Conservation (phyloP, 1,140 invertebrate species). For the Leguminivora glycinivorella region DNA sequence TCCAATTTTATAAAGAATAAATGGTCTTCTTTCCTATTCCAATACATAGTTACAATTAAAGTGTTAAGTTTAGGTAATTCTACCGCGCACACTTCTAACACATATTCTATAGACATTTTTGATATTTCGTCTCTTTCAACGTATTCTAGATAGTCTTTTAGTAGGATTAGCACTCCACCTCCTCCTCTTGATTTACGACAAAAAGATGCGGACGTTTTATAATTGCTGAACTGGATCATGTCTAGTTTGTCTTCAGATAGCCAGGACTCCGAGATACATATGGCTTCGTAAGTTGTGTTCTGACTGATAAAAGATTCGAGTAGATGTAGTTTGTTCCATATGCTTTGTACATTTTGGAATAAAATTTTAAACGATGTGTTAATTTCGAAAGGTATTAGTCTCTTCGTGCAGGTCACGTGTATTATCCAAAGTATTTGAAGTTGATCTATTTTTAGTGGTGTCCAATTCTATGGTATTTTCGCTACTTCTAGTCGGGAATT, state of each 20-base stretch:
- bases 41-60: constrained; percentile 15
- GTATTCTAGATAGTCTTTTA: constrained; percentile 8
- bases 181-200: constrained; percentile 1
- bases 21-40: constrained; percentile 25
- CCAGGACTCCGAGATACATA: constrained; percentile 24
- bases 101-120: constrained; percentile 24
- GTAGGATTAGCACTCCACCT: constrained; percentile 18
- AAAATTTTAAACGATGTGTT: background rate
- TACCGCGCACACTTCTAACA: constrained; percentile 15
- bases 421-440: too few relatives aligned
- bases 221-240: background rate
- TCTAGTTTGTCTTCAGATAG: constrained; percentile 1
- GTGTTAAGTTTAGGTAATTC: constrained; percentile 11
- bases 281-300: background rate
- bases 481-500: too few relatives aligned
- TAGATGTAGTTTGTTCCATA: background rate
- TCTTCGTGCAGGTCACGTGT: too few relatives aligned
- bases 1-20: constrained; percentile 2
- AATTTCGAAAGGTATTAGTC: background rate
- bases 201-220: constrained; percentile 24
- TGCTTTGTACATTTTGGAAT: background rate
- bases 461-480: too few relatives aligned
- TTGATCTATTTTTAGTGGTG: too few relatives aligned
- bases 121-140: constrained; percentile 15
- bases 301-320: background rate